Evolutionary conservation across 2,113 vertebrate species (phyloP), one percentile per base, ranked within the genome.

Genomic region (Callionymus lyra): DNA sequence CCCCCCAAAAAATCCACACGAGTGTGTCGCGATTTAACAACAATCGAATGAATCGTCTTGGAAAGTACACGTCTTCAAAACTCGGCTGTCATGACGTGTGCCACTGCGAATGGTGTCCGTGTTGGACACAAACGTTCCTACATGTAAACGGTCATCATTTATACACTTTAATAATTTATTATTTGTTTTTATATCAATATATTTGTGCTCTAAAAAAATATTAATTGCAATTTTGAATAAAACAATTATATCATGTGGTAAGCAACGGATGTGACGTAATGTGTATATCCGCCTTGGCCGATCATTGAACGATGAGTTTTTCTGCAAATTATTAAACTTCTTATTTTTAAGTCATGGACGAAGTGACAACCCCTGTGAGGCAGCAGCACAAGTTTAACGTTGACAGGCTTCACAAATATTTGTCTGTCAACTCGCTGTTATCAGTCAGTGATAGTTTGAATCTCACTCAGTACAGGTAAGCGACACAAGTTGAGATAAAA

Each of bases 401-500:
- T 19, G 37, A 5, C 10, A 59, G 65, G 37, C 64, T 94, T 59
- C 84, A 90, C 34, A 62, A 21, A 14, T 89, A 93, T 60, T 55
- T 96, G 36, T 41, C 44, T 19, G 49, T n/a, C 12, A 77, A 56
- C 60, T 70, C 72, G 2, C 63, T 51, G 16, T 82, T 90, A 49
- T 72, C 76, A 2, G 50, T 40, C 15, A 59, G 72, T 11, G 68
- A 65, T 1, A 13, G 34, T 0, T 50, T 97, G n/a, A 50, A 41
- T 1, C 68, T 93, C 38, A 71, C 74, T 16, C 91, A 94, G 59
- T 91, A 88, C 84, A 90, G 85, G 88, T 92, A 72, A 75, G 49
- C 10, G 1, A 10, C 6, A 12, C 2, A 1, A 1, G 13, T 2
- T 34, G 8, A 35, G 44, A 16, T 45, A 45, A 34, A 12, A n/a